These are phyloP conservation scores for Chironomus tepperi DNA, from an alignment of 1,140 invertebrate genomes.

Conservation along the genomic window DNA sequence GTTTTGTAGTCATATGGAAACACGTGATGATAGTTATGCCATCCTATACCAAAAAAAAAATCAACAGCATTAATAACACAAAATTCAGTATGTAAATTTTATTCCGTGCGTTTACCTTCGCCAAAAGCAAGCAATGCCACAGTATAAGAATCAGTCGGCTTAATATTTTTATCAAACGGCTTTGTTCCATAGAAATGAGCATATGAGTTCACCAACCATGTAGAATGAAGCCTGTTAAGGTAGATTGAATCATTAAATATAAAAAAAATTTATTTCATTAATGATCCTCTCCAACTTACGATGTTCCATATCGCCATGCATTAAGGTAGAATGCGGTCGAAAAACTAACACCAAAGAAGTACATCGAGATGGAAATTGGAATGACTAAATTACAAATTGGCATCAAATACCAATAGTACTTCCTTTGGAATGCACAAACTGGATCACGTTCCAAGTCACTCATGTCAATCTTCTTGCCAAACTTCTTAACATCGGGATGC, in stretches of 20 bases:
- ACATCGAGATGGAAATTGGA: constrained; percentile 56
- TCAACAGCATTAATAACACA: constrained; percentile 32
- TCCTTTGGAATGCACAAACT: constrained; percentile 62
- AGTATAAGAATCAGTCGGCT: constrained; percentile 47
- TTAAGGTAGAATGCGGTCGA: constrained; percentile 47
- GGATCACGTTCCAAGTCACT: constrained; percentile 61
- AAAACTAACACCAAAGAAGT: constrained; percentile 42
- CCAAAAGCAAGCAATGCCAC: constrained; percentile 46
- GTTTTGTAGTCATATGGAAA: constrained; percentile 68
- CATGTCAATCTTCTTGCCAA: constrained; percentile 60
- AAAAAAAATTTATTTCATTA: constrained; percentile 44
- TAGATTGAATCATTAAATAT: constrained; percentile 46
- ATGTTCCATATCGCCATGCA: constrained; percentile 44
- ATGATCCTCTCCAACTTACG: constrained; percentile 60
- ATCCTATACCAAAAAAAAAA: constrained; percentile 55
- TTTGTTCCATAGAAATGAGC: constrained; percentile 52
- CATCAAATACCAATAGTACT: constrained; percentile 59
- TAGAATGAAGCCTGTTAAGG: constrained; percentile 43
- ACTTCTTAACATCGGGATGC: constrained; percentile 51
- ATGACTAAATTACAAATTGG: constrained; percentile 61
- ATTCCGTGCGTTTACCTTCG: constrained; percentile 38
- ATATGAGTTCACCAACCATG: constrained; percentile 68
- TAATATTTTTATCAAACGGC: constrained; percentile 56
- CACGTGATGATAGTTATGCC: constrained; percentile 70
- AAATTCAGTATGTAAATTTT: constrained; percentile 1